phyloP scores from a whole-genome alignment of 1,140 invertebrate genomes.

The Lordiphosa collinella region DNA sequence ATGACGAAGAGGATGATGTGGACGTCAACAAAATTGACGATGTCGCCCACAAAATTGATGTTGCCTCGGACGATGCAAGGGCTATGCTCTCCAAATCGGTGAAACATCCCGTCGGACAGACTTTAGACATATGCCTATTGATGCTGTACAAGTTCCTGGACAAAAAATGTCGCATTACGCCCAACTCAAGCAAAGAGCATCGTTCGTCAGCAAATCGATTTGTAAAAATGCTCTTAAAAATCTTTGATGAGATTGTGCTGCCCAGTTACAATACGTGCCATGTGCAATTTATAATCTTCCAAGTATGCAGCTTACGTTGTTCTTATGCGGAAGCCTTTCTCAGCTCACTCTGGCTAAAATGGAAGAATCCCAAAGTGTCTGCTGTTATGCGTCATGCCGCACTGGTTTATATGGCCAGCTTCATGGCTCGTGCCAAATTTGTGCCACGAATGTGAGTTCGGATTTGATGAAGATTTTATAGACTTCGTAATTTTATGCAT shows the following conservation, averaged over 20 bases:
- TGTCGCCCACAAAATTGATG: conserved; percentile 68
- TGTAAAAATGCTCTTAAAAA: conserved; percentile 80
- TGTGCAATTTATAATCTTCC: conserved; percentile 90
- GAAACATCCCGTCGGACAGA: conserved; percentile 81
- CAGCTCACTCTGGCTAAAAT: conserved; percentile 88
- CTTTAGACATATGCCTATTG: conserved; percentile 84
- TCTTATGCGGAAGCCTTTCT: conserved; percentile 85
- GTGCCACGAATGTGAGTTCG: conserved; percentile 83
- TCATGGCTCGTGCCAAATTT: conserved; percentile 86
- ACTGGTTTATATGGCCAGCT: conserved; percentile 88
- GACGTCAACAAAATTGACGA: too few species aligned
- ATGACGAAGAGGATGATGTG: conserved; percentile 72
- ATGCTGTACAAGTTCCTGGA: conserved; percentile 83
- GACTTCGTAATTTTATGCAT: too few species aligned
- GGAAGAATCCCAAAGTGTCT: conserved; percentile 84
- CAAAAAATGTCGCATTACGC: conserved; percentile 37
- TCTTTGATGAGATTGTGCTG: conserved; percentile 88
- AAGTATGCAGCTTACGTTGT: conserved; percentile 85
- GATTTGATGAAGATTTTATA: too few species aligned
- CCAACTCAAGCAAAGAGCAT: conserved; percentile 30
- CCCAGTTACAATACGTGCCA: conserved; percentile 87
- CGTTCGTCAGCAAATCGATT: conserved; percentile 31
- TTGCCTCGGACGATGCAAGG: not conserved
- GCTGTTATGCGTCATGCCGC: conserved; percentile 85
- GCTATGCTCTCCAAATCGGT: conserved; percentile 26